phyloP scores from a whole-genome alignment of 2,797 vertebrate genomes.

The Hyperoplus lanceolatus region DNA sequence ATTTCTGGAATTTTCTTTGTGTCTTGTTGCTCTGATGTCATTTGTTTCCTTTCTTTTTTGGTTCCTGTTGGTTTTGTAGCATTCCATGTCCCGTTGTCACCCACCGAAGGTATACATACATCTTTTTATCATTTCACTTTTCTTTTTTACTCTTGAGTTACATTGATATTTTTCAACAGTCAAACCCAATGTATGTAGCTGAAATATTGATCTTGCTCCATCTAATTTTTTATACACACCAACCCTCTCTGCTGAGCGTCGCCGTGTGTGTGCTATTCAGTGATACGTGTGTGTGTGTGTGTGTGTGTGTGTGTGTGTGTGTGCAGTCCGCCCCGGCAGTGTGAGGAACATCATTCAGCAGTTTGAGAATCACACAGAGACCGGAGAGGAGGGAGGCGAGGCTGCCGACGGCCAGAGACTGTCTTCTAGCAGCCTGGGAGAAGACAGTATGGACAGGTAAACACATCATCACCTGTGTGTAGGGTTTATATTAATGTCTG shows the following conservation, averaged over 20 bases:
- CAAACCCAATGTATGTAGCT: not conserved
- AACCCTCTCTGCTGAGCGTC: not conserved
- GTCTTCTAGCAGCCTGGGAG: slow-evolving; percentile 92
- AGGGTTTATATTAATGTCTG: not conserved
- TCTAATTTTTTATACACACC: not conserved
- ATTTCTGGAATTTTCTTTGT: slow-evolving; percentile 27
- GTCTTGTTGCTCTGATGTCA: slow-evolving; percentile 42
- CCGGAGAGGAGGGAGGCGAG: slow-evolving; percentile 83
- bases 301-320: too few relatives aligned
- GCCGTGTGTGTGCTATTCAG: not conserved
- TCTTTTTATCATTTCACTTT: slow-evolving; percentile 17
- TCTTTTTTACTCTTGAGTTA: too few relatives aligned
- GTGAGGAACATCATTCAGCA: slow-evolving; percentile 96
- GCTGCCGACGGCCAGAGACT: slow-evolving; percentile 82
- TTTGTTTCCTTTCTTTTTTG: slow-evolving; percentile 44
- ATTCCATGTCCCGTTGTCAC: slow-evolving; percentile 95
- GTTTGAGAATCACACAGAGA: slow-evolving; percentile 90
- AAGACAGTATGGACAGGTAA: slow-evolving; percentile 89
- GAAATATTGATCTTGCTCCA: not conserved
- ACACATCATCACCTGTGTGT: not conserved
- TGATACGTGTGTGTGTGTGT: slow-evolving; percentile 1
- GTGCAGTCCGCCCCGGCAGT: slow-evolving; percentile 91
- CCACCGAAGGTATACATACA: slow-evolving; percentile 90
- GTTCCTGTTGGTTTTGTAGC: slow-evolving; percentile 83
- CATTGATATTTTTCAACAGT: not conserved